These are phyloP conservation scores for Limnothrissa miodon DNA, from an alignment of 2,113 vertebrate species.

Conservation along the genomic window DNA sequence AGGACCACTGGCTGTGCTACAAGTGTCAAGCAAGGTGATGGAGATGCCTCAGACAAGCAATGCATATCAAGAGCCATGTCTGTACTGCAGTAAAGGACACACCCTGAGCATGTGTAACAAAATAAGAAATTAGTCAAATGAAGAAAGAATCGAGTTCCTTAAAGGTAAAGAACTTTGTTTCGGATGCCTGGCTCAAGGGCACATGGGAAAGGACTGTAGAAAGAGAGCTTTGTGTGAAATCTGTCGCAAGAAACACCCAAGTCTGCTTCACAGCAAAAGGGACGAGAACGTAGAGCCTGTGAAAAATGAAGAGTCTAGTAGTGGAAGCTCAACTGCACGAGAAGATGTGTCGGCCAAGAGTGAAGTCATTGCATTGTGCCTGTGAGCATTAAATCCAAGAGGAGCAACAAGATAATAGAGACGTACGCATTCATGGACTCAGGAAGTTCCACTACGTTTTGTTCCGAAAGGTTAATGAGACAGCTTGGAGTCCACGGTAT, in stretches of 20 bases:
- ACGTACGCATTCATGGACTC: constrained; percentile 33
- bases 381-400: constrained; percentile 28
- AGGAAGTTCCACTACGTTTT: constrained; percentile 32
- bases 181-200: constrained; percentile 23
- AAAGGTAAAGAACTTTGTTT: background rate
- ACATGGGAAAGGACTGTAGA: constrained; percentile 22
- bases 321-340: background rate
- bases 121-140: background rate
- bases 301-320: background rate
- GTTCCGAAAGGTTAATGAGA: constrained; percentile 17
- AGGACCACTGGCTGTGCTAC: background rate
- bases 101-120: background rate
- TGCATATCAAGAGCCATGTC: background rate
- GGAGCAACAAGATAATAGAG: background rate
- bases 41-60: background rate
- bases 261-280: constrained; percentile 3
- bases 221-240: background rate
- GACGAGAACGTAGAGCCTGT: background rate
- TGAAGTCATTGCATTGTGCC: constrained; percentile 12
- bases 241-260: background rate
- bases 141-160: background rate
- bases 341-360: background rate
- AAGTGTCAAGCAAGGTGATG: background rate
- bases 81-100: background rate
- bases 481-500: constrained; percentile 12